Percentiles rank a stretch among this genome's conserved stretches.
These are phyloP conservation scores for Spialia ferax DNA, from an alignment of 2,888 invertebrate genomes.

Conservation along the genomic window DNA sequence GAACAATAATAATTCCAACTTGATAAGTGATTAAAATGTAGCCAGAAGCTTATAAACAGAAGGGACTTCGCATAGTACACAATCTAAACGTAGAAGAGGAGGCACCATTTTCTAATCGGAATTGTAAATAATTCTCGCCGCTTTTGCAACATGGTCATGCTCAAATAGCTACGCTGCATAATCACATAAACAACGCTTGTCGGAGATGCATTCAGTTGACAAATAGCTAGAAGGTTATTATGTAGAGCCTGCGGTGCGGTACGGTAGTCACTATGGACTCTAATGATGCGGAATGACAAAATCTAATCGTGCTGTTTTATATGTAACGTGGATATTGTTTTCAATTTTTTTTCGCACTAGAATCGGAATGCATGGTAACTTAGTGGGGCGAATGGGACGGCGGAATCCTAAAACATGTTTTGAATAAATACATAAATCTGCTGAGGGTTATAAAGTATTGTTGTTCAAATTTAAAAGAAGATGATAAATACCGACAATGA, in stretches of 20 bases:
- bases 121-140: slow-evolving; percentile 38
- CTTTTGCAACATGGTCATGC: slow-evolving; percentile 40
- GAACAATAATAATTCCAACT: not conserved
- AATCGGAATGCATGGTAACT: slow-evolving; percentile 48
- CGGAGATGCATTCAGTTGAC: slow-evolving; percentile 38
- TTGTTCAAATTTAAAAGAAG: too few relatives aligned
- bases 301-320: slow-evolving; percentile 44
- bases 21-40: slow-evolving; percentile 13
- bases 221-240: slow-evolving; percentile 17
- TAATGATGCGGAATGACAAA: slow-evolving; percentile 35
- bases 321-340: slow-evolving; percentile 48
- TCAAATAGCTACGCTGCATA: slow-evolving; percentile 43
- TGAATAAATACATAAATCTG: not conserved
- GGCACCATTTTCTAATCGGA: slow-evolving; percentile 30
- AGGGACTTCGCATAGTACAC: slow-evolving; percentile 2
- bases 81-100: not conserved
- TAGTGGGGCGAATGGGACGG: too few relatives aligned
- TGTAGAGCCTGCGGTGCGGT: not conserved
- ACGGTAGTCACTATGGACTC: slow-evolving; percentile 22
- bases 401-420: not conserved
- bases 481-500: too few relatives aligned
- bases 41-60: not conserved
- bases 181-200: slow-evolving; percentile 41
- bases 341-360: slow-evolving; percentile 55
- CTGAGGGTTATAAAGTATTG: too few relatives aligned